Conservation (phyloP, 2,888 invertebrate genomes). For the Athalia cordata region DNA sequence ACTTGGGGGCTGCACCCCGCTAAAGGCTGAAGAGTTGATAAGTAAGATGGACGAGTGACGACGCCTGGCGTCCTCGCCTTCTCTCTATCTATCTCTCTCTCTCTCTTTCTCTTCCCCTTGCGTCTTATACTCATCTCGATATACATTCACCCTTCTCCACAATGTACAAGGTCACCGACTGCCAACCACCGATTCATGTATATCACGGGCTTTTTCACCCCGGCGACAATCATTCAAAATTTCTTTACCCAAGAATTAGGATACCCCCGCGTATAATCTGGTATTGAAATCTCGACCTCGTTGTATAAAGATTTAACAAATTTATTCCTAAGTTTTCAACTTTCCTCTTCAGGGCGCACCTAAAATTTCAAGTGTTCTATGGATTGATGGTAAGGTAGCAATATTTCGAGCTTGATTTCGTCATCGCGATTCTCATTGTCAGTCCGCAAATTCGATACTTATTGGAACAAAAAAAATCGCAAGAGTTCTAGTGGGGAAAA, state of each 20-base stretch:
- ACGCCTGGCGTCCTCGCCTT: conserved; percentile 39
- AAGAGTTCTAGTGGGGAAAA: too few species aligned
- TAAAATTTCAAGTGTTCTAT: too few species aligned
- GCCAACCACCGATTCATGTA: not conserved
- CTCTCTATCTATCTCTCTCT: not conserved
- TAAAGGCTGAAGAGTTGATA: conserved; percentile 47
- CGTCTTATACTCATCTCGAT: not conserved
- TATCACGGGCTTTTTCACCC: not conserved
- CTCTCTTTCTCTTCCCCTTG: conserved; percentile 1
- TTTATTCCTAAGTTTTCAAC: not conserved
- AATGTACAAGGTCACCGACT: not conserved
- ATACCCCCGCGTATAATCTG: conserved; percentile 4
- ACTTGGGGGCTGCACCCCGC: conserved; percentile 26
- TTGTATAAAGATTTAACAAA: conserved; percentile 14
- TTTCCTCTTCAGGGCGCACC: too few species aligned
- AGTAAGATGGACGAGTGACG: conserved; percentile 49
- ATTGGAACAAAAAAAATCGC: too few species aligned
- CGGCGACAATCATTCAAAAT: conserved; percentile 7
- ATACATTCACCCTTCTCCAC: not conserved
- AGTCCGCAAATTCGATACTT: too few species aligned
- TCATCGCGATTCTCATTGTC: too few species aligned
- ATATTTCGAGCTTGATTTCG: too few species aligned
- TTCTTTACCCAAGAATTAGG: not conserved
- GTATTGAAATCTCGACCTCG: conserved; percentile 17
- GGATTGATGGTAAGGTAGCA: too few species aligned